Base-by-base conservation (phyloP, 2,797 vertebrate species). In the Enteromius radiatus region DNA sequence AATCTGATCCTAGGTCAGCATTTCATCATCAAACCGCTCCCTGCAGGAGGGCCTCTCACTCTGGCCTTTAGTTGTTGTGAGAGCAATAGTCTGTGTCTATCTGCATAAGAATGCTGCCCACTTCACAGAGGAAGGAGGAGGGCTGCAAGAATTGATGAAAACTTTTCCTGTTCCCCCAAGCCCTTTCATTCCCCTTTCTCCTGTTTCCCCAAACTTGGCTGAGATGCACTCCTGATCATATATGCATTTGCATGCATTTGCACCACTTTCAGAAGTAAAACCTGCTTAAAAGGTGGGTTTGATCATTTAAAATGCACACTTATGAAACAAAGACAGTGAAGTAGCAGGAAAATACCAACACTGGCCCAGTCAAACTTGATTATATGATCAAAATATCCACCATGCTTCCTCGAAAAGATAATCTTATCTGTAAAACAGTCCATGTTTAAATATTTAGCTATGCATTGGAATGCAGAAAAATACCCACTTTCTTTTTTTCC, bases 101-200 rank as follows among this genome's bases (percentile, higher is more conserved):
- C 85, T 84, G 74, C 85, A 86, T 84, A 76, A 86, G 82, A 86
- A 86, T 83, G 78, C 67, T 61, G 47, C 74, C 63, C 78, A 69
- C 78, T 70, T 84, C 73, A 84, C 67, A 76, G 63, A 83, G 43
- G 84, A 69, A 81, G 68, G 63, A 84, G 83, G 70, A 80, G 78
- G 83, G 70, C 21, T 0, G 10, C 17, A 23, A n/a, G 63, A 68
- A 68, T 12, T 64, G 36, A 56, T 65, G 80, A 76, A 82, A 82
- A 54, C 59, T 76, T 61, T 73, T 84, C 76, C 68, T 65, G 64
- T 73, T 80, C 78, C 78, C 43, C 28, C 36, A 52, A 52, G 14
- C 54, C 49, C 68, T 74, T 73, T 84, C 33, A 73, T 64, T 84
- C 49, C 38, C 19, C 45, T 63, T 67, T 64, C 26, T 65, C 59